Base-by-base conservation (phyloP, 2,113 vertebrate genomes). In the Erinaceus europaeus region DNA sequence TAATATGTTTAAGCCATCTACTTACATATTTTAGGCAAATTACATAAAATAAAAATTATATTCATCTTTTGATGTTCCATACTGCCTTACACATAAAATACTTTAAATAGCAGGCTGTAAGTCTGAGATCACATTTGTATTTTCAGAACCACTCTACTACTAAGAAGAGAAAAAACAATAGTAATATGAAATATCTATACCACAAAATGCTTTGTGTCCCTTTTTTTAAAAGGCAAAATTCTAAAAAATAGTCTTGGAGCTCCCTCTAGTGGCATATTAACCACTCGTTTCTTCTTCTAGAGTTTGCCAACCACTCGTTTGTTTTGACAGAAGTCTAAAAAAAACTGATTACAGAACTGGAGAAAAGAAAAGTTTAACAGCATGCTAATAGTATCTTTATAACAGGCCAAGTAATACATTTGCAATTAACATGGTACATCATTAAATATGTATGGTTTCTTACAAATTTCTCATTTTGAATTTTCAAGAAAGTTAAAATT, bases 221-320 rank as follows among this genome's bases (percentile, higher is more conserved):
- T 21, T 65, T 88, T 77, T 69, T 75, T 46, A 76, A 91, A 89
- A 57, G 48, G 34, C 20, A 29, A 88, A 71, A 38, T 42, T 48
- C 52, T 44, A 15, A 87, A 72, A 82, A 38, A 36, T 52, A 65
- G 34, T 84, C 80, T 29, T 15, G 8, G 73, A 78, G 77, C 73
- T 40, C 95, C 94, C 91, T 91, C 92, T 91, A 42, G 91, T 89
- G 94, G 87, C n/a, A 68, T 34, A 65, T 36, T 25, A 48, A 21
- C 4, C 13, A 81, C 1, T n/a, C 32, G 13, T 32, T 61, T 15
- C 46, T 48, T 9, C n/a, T n/a, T n/a, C n/a, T n/a, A n/a, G n/a
- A n/a, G n/a, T 44, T 23, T 27, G 12, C 27, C 25, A 52, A 25
- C 4, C 9, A 83, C 1, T 42, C 32, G n/a, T 44, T 69, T 71